These are phyloP conservation scores for Dunckerocampus dactyliophorus DNA, from an alignment of 2,113 vertebrate genomes.

Conservation along the genomic window DNA sequence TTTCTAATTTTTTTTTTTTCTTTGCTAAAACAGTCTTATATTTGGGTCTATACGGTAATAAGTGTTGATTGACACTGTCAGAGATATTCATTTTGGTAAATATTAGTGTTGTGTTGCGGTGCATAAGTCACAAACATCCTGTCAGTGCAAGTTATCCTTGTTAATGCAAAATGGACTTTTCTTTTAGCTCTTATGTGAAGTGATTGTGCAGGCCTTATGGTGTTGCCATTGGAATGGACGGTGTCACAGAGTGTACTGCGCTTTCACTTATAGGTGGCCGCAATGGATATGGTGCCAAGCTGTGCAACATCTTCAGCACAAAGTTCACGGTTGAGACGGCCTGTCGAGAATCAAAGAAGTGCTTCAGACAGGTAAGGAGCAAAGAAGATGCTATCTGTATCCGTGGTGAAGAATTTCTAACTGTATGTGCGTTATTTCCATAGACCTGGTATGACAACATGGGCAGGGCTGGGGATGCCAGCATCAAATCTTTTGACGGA, in stretches of 20 bases:
- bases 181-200: no score
- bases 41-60: no score
- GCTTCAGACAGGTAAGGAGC: constrained; percentile 85
- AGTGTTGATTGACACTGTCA: no score
- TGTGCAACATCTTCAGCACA: constrained; percentile 97
- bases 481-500: constrained; percentile 81
- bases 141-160: no score
- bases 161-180: no score
- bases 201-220: no score
- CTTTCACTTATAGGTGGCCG: constrained; percentile 80
- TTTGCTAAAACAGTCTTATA: no score
- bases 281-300: constrained; percentile 97
- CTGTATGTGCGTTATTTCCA: not conserved
- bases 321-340: constrained; percentile 97
- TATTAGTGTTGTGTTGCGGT: no score
- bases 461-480: constrained; percentile 79
- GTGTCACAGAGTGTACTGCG: not conserved
- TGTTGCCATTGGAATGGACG: no score
- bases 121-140: no score
- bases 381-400: not conserved
- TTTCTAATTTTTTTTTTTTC: no score
- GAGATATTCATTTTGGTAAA: no score
- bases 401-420: not conserved
- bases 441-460: constrained; percentile 97
- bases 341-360: constrained; percentile 85